Base-by-base conservation (phyloP, 2,797 vertebrate species). In the Crotalus adamanteus region DNA sequence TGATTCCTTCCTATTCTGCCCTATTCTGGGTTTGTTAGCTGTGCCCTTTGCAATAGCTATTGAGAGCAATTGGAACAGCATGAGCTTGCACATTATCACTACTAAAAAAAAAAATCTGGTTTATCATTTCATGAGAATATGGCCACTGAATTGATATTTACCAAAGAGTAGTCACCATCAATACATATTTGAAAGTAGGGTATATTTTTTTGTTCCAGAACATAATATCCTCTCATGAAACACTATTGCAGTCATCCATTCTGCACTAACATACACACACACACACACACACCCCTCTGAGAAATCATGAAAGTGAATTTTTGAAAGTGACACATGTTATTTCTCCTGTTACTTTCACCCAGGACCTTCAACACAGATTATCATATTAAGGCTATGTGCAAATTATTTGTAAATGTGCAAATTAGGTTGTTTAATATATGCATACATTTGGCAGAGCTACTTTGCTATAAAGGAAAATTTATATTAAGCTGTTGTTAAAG, bases 391-490 rank as follows among this genome's bases (percentile, higher is more conserved):
- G 86, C 90, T 88, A 93, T 85, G 92, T 93, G 90, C 90, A 91
- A 91, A 93, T 93, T 93, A 93, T 91, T 93, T 90, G 92, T 91
- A 85, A 93, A 93, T 88, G 90, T 93, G 92, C 92, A 93, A 88
- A 93, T 93, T 93, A 86, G 65, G 90, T 91, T 91, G 51, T 93
- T 91, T 93, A 93, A 93, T 91, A 88, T 87, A 93, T 93, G 86
- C 92, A 91, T 88, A 93, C 83, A 91, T 47, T 91, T 91, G 47
- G 25, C 63, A 61, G 57, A 42, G 87, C 47, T 88, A 22, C 90
- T 91, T 91, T 91, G 31, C 65, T 91, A 12, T 83, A 83, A 53
- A 25, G 20, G 63, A 63, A 93, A 93, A 11, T 87, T 59, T 93
- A 78, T 88, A 87, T 93, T 60, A 91, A 78, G 42, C n/a, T 90